Conservation (phyloP, 2,888 invertebrate species). For the Orthonychiurus folsomi region DNA sequence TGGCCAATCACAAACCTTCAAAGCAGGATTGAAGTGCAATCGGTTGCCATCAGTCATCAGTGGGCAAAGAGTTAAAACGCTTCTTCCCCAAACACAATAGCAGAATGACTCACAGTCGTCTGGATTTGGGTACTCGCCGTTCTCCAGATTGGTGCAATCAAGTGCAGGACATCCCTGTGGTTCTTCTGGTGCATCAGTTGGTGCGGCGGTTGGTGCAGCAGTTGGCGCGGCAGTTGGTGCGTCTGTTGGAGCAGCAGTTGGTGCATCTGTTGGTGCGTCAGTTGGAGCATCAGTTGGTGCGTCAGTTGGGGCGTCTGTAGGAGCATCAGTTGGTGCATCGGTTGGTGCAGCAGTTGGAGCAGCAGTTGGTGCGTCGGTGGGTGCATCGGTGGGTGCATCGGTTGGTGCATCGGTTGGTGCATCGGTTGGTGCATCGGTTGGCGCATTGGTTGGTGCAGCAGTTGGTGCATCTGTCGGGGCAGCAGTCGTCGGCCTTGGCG, state of each 20-base stretch:
- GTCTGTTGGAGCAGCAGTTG: conserved; percentile 1
- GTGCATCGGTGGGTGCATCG: neutral
- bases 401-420: conserved; percentile 6
- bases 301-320: conserved; percentile 1
- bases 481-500: neutral
- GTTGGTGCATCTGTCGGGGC: conserved; percentile 2
- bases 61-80: no score
- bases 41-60: no score
- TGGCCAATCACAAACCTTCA: no score
- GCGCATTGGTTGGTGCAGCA: conserved; percentile 1
- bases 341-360: conserved; percentile 8
- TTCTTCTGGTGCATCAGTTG: conserved; percentile 9
- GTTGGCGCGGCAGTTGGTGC: conserved; percentile 6
- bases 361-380: conserved; percentile 4
- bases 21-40: no score
- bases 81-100: no score
- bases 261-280: conserved; percentile 4
- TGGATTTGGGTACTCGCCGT: neutral
- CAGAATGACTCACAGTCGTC: neutral
- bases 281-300: conserved; percentile 5
- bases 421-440: conserved; percentile 1
- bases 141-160: neutral
- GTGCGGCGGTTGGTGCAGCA: neutral
- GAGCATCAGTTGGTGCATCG: neutral
- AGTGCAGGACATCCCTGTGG: no score